phyloP scores from a whole-genome alignment of 2,888 invertebrate genomes.

The Rotaria magnacalcarata region DNA sequence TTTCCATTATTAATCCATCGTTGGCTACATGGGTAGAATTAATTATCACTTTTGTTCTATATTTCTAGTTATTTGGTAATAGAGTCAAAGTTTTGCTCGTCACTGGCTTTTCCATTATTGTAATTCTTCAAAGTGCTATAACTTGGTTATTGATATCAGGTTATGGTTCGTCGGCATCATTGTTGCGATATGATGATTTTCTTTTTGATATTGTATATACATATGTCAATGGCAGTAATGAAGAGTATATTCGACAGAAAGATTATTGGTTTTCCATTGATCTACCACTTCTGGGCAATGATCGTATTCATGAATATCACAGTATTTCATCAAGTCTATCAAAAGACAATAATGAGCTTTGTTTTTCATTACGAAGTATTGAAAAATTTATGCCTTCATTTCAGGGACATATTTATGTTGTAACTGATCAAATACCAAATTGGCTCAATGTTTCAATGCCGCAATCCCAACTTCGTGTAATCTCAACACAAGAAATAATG shows the following conservation, averaged over 20 bases:
- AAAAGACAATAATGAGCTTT: background rate
- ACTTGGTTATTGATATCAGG: background rate
- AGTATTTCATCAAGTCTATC: background rate
- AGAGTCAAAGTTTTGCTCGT: background rate
- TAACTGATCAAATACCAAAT: background rate
- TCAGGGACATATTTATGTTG: background rate
- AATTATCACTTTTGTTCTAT: too few relatives aligned
- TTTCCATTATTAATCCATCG: too few relatives aligned
- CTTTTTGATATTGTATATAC: background rate
- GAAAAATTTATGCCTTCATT: constrained; percentile 1
- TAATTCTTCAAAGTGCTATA: background rate
- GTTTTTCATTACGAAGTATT: background rate
- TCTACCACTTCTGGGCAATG: background rate
- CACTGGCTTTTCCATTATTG: background rate
- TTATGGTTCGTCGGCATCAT: background rate
- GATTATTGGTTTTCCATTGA: background rate
- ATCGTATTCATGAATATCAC: background rate
- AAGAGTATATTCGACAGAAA: background rate
- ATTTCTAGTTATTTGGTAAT: background rate
- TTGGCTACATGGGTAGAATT: too few relatives aligned
- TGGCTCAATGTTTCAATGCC: background rate
- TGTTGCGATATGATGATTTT: background rate
- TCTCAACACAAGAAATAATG: background rate
- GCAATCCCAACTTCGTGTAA: background rate
- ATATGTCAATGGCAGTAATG: background rate